These are phyloP conservation scores for Perccottus glenii DNA, from an alignment of 2,113 vertebrate species.

Conservation along the genomic window DNA sequence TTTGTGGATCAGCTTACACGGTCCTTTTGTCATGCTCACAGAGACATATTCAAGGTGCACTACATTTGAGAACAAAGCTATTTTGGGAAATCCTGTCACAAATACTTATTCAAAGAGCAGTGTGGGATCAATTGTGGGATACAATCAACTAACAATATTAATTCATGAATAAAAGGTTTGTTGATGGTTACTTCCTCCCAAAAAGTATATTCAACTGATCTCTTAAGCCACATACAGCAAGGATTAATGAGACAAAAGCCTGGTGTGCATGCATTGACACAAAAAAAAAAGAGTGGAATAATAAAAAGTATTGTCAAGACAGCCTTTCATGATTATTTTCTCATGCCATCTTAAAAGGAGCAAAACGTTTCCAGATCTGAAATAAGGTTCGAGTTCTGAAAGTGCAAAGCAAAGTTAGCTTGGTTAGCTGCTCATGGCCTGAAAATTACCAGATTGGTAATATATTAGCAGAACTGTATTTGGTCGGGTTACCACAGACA, in stretches of 20 bases:
- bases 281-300: not conserved
- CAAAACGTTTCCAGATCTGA: not conserved
- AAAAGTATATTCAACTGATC: not conserved
- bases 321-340: slow-evolving; percentile 1
- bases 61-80: not conserved
- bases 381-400: not conserved
- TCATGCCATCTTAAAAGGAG: not conserved
- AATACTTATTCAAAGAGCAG: not conserved
- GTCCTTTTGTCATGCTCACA: not conserved
- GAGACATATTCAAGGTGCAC: not conserved
- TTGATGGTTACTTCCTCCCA: not conserved
- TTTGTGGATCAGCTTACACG: slow-evolving; percentile 15
- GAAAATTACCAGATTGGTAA: no score
- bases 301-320: no score
- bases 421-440: no score
- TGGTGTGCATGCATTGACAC: slow-evolving; percentile 12
- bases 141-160: not conserved
- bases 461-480: no score
- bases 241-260: slow-evolving; percentile 38
- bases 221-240: slow-evolving; percentile 4
- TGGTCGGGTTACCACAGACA: no score
- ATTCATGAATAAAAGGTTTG: not conserved
- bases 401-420: not conserved
- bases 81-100: not conserved
- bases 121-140: not conserved